Percentiles rank a stretch among this genome's conserved stretches.
Conservation (phyloP, 1,140 invertebrate genomes). For the Drosophila novamexicana region DNA sequence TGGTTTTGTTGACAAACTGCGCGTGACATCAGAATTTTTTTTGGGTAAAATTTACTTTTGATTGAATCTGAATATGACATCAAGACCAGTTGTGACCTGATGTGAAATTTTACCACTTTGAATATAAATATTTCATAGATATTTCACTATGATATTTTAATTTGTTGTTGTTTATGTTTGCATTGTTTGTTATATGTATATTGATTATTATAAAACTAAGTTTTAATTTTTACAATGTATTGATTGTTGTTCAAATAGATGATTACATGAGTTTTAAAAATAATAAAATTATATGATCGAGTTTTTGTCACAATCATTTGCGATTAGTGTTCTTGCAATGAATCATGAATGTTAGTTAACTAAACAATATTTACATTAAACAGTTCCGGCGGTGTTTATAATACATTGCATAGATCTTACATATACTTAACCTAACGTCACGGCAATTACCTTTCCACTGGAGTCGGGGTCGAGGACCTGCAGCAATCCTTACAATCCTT, state of each 20-base stretch:
- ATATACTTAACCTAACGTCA: conserved; percentile 4
- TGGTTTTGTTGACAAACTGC: conserved; percentile 80
- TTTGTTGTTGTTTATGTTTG: conserved; percentile 16
- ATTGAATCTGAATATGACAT: conserved; percentile 27
- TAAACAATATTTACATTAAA: conserved; percentile 39
- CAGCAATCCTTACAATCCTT: neutral
- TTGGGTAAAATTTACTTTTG: conserved; percentile 67
- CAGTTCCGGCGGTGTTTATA: conserved; percentile 21
- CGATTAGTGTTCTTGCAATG: conserved; percentile 3
- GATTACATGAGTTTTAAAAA: conserved; percentile 18
- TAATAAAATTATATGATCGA: neutral
- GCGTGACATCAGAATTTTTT: conserved; percentile 80
- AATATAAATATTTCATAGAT: conserved; percentile 57
- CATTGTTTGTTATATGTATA: conserved; percentile 21
- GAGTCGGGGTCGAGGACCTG: neutral
- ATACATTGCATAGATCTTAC: conserved; percentile 28
- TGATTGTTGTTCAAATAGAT: conserved; percentile 29
- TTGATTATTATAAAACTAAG: conserved; percentile 23
- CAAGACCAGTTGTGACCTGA: conserved; percentile 4
- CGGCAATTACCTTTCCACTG: conserved; percentile 35
- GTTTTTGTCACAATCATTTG: neutral
- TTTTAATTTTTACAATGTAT: conserved; percentile 50
- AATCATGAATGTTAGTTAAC: conserved; percentile 18
- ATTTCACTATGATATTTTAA: conserved; percentile 8
- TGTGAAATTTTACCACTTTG: conserved; percentile 77